Conservation (phyloP, 1,140 invertebrate genomes). For the Macrobrachium nipponense region DNA sequence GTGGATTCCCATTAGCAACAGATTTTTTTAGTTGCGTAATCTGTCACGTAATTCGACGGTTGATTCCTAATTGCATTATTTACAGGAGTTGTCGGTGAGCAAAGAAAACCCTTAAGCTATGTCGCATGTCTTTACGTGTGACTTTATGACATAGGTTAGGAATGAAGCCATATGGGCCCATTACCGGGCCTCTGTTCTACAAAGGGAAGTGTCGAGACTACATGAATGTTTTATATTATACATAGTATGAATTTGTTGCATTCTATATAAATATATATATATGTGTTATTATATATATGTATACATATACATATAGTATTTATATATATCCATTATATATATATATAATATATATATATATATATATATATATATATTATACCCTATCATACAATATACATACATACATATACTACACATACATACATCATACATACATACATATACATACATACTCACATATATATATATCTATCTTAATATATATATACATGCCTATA, state of each 20-base stretch:
- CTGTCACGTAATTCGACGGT: neutral
- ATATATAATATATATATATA: too few relatives aligned
- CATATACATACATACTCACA: neutral
- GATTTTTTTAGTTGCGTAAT: neutral
- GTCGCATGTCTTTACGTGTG: too few relatives aligned
- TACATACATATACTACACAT: neutral
- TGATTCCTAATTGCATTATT: too few relatives aligned
- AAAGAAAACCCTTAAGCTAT: too few relatives aligned
- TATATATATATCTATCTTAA: conserved; percentile 6
- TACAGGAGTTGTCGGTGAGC: too few relatives aligned
- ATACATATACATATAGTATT: neutral
- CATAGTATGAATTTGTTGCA: neutral
- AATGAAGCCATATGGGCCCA: too few relatives aligned
- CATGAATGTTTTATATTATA: neutral
- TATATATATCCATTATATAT: neutral
- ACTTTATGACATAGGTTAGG: too few relatives aligned
- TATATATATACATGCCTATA: neutral
- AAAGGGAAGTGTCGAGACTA: neutral
- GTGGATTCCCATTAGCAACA: too few relatives aligned
- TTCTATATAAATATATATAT: neutral
- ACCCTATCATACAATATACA: too few relatives aligned
- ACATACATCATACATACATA: neutral
- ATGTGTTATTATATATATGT: neutral
- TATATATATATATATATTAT: too few relatives aligned
- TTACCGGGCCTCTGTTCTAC: too few relatives aligned